These are phyloP conservation scores for Acrobasis consociella DNA, from an alignment of 2,888 invertebrate species.

Conservation along the genomic window DNA sequence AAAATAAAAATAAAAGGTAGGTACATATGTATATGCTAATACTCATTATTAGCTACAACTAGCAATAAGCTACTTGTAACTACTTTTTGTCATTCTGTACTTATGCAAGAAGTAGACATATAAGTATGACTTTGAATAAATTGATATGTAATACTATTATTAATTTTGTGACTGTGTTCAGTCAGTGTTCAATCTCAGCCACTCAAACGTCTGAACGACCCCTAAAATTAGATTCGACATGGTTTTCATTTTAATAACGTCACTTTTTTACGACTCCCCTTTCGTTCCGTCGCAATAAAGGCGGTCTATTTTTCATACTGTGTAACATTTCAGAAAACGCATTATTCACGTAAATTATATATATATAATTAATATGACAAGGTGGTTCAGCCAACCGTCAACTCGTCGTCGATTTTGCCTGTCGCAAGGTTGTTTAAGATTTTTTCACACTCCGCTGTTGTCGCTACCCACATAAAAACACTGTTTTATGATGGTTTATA, in stretches of 20 bases:
- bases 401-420: slow-evolving; percentile 54
- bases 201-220: slow-evolving; percentile 24
- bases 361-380: slow-evolving; percentile 59
- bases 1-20: too few relatives aligned
- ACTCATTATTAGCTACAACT: too few relatives aligned
- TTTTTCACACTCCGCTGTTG: slow-evolving; percentile 39
- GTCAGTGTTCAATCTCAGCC: slow-evolving; percentile 17
- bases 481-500: slow-evolving; percentile 16
- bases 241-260: slow-evolving; percentile 41
- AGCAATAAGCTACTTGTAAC: too few relatives aligned
- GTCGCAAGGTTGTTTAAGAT: slow-evolving; percentile 35
- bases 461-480: slow-evolving; percentile 62
- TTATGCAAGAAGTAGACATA: too few relatives aligned
- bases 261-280: slow-evolving; percentile 48
- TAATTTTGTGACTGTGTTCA: too few relatives aligned
- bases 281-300: slow-evolving; percentile 43
- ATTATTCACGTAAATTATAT: slow-evolving; percentile 63
- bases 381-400: slow-evolving; percentile 55
- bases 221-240: slow-evolving; percentile 44
- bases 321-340: slow-evolving; percentile 60
- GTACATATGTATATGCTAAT: too few relatives aligned
- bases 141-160: too few relatives aligned
- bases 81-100: too few relatives aligned
- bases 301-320: slow-evolving; percentile 60
- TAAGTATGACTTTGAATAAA: too few relatives aligned